phyloP scores from a whole-genome alignment of 2,797 vertebrate species.

The Bradypodion ventrale region DNA sequence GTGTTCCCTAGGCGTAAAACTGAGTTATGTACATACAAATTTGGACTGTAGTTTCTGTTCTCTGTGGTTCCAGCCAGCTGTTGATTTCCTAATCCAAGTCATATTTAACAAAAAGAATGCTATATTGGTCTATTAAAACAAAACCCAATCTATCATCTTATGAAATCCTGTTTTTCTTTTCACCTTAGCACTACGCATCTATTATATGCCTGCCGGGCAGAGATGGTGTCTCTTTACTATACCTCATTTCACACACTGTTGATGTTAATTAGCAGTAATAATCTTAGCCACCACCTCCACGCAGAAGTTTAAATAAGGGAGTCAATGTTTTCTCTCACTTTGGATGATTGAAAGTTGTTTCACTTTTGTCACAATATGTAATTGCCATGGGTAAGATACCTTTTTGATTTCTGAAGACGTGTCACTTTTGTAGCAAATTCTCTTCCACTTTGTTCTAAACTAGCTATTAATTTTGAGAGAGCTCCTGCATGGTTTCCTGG shows the following conservation, averaged over 20 bases:
- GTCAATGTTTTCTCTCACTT: neutral
- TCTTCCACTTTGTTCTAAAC: constrained; percentile 18
- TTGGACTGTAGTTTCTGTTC: neutral
- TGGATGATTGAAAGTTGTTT: constrained; percentile 1
- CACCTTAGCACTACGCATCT: neutral
- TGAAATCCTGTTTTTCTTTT: neutral
- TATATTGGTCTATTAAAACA: neutral
- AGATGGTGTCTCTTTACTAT: neutral
- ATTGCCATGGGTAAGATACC: fast-evolving
- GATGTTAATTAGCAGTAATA: constrained; percentile 27
- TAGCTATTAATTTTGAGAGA: constrained; percentile 14
- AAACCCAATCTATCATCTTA: neutral
- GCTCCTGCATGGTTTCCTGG: constrained; percentile 2
- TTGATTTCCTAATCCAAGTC: neutral
- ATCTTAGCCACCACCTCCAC: constrained; percentile 5
- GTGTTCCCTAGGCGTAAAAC: neutral
- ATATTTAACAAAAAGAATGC: neutral
- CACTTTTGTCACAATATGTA: neutral
- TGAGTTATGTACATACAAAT: neutral
- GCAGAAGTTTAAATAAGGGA: neutral
- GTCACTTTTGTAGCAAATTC: neutral
- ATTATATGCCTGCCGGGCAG: neutral
- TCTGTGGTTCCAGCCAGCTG: neutral
- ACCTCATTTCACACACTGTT: neutral
- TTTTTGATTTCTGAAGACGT: neutral